Evolutionary conservation across 2,797 vertebrate species (phyloP).

Genomic region (Varecia variegata): DNA sequence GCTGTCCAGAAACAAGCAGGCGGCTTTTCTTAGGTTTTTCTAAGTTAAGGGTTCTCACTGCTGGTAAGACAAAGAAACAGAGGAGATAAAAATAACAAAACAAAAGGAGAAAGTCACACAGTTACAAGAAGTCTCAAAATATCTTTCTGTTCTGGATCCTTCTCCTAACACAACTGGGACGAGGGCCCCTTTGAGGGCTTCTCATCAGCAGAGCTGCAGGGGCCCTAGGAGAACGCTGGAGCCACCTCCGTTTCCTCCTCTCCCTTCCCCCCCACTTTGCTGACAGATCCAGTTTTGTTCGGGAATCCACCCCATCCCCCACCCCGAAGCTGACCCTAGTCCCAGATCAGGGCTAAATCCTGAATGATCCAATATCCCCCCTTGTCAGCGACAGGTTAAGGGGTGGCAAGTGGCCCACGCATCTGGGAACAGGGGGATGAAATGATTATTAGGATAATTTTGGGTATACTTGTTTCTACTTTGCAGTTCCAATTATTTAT

Average conservation of each 20-base stretch:
- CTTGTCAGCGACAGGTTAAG: background rate
- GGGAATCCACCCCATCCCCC: background rate
- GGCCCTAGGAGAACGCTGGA: background rate
- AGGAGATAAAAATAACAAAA: slow-evolving; percentile 69
- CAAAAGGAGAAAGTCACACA: slow-evolving; percentile 55
- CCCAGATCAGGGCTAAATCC: background rate
- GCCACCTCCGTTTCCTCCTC: background rate
- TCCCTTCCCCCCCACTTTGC: background rate
- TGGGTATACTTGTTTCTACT: background rate
- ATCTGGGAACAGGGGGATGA: background rate
- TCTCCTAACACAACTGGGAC: background rate
- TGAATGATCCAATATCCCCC: background rate
- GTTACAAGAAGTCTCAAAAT: slow-evolving; percentile 55
- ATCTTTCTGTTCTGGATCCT: background rate
- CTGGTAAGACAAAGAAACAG: slow-evolving; percentile 47
- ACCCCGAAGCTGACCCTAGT: background rate
- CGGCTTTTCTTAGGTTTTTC: slow-evolving; percentile 43
- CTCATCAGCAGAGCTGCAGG: background rate
- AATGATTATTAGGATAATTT: background rate
- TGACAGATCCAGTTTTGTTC: background rate
- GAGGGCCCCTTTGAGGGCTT: background rate
- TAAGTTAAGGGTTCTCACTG: slow-evolving; percentile 42
- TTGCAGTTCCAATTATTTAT: background rate
- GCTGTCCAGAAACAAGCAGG: background rate
- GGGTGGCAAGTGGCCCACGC: background rate